Conservation (phyloP, 2,888 invertebrate genomes). For the Eupithecia vulgata region DNA sequence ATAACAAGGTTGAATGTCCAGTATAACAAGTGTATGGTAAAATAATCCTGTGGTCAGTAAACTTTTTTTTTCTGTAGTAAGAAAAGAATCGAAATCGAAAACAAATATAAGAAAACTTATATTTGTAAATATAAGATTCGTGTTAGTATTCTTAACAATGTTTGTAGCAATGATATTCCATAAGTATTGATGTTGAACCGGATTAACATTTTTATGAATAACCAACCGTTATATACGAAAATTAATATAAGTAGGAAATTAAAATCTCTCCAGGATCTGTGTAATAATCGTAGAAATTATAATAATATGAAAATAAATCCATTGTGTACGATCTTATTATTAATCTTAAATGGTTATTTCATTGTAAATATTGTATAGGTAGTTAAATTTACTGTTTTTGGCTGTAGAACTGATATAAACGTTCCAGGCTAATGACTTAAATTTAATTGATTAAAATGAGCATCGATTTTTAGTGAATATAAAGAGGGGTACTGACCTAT, state of each 20-base stretch:
- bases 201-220: background rate
- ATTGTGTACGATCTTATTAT: background rate
- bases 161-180: background rate
- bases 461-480: background rate
- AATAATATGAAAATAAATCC: background rate
- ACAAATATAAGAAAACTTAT: too few relatives aligned
- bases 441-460: background rate
- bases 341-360: background rate
- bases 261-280: background rate
- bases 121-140: background rate
- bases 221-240: background rate
- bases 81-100: too few relatives aligned
- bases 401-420: background rate
- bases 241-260: background rate
- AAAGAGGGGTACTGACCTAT: background rate
- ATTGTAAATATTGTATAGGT: constrained; percentile 10
- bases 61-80: background rate
- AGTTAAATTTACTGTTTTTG: background rate
- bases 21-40: background rate
- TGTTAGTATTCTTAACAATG: background rate
- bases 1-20: background rate
- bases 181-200: background rate
- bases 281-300: background rate
- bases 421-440: background rate
- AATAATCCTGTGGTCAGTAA: background rate